Evolutionary conservation across 2,888 invertebrate genomes (phyloP), one percentile per base, ranked within the genome.

Genomic region (Charanyca ferruginea): DNA sequence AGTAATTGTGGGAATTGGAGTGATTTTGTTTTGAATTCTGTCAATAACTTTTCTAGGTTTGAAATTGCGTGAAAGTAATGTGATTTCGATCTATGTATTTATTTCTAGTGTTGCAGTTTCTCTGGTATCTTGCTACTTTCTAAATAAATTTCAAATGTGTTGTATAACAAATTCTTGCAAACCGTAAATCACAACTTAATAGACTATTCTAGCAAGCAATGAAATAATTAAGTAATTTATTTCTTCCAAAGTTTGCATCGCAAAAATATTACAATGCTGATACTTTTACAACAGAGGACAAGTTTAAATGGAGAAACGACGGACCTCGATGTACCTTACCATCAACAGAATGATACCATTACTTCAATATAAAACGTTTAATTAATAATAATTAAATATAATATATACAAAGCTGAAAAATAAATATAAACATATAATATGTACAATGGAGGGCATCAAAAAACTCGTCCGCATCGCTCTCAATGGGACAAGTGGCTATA

Each of bases 261-360:
- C 53, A 63, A 59, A 73, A 70, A 73, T 73, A 78, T 78, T 66
- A 66, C 52, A 71, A 65, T 44, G 59, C 62, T 60, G 42, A 63
- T 71, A 74, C 61, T 77, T 77, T 49, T 58, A 69, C 53, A 76
- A 69, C 62, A 49, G 48, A 69, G 44, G 53, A 18, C 45, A 70
- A 73, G 44, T 76, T 73, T 58, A 62, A 63, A 69, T 53, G 38
- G 61, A 68, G 57, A 69, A 49, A 45, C 28, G 41, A 49, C 38
- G 25, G 44, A 41, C 47, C 25, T 52, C 6, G 3, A 8, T 32
- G 42, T 52, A 47, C 28, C 42, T 67, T 20, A 47, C 41, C 18
- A 68, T 42, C 18, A 38, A 60, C n/a, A 44, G 57, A 62, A 42
- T 61, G 11, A 42, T 45, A 42, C n/a, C n/a, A n/a, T 49, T 53